These are phyloP conservation scores for Copidosoma aretas DNA, from an alignment of 2,888 invertebrate genomes.

Conservation along the genomic window DNA sequence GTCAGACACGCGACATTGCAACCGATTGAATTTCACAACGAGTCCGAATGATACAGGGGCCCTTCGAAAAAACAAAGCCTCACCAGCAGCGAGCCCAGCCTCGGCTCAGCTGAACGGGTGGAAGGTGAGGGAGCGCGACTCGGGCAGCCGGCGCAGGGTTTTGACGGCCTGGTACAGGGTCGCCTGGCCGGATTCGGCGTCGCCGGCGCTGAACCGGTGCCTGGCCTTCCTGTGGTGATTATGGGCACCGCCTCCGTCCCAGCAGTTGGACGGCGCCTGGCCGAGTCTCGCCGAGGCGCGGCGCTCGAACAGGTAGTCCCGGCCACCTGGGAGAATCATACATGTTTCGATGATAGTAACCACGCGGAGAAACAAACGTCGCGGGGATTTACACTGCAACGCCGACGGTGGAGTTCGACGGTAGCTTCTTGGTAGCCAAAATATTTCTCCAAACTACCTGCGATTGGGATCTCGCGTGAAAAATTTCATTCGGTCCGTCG, in stretches of 20 bases:
- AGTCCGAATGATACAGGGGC: no score
- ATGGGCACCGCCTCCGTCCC: constrained; percentile 12
- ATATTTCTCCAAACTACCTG: no score
- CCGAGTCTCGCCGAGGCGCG: constrained; percentile 12
- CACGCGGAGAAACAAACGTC: no score
- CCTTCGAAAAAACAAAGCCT: constrained; percentile 7
- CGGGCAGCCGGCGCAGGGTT: constrained; percentile 67
- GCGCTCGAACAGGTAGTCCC: constrained; percentile 25
- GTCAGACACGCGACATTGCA: constrained; percentile 1
- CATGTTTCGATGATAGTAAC: no score
- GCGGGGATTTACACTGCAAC: no score
- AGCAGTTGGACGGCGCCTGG: constrained; percentile 6
- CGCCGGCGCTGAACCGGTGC: constrained; percentile 75
- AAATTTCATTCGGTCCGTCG: no score
- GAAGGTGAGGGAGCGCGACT: constrained; percentile 72
- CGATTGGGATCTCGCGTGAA: no score
- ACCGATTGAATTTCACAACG: no score
- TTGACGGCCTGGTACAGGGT: constrained; percentile 65
- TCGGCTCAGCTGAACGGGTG: constrained; percentile 61
- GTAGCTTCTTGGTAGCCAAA: no score
- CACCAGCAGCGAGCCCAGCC: constrained; percentile 26
- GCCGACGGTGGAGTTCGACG: no score
- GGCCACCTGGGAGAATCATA: not conserved
- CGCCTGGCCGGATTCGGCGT: constrained; percentile 68
- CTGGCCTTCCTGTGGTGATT: constrained; percentile 15